A percentile compares a stretch with the other conserved stretches of the same genome.
These are phyloP conservation scores for Syrrhaptes paradoxus DNA, from an alignment of 2,113 vertebrate genomes.

Conservation along the genomic window DNA sequence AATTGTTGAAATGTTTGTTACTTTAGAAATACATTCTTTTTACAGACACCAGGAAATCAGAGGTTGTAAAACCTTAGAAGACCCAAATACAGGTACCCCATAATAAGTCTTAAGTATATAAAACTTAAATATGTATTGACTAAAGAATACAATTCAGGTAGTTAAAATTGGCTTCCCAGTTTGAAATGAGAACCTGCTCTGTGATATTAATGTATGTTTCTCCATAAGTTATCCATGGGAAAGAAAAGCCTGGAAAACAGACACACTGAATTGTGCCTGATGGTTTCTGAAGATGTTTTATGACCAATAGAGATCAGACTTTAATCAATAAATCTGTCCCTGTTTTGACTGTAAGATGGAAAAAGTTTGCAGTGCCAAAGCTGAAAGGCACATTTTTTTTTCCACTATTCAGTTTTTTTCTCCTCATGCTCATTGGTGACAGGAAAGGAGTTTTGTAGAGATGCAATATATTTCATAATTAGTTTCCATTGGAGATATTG, in stretches of 20 bases:
- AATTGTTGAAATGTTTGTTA: not conserved
- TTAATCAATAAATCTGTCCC: conserved; percentile 50
- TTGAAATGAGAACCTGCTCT: conserved; percentile 29
- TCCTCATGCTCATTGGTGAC: not conserved
- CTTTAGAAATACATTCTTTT: not conserved
- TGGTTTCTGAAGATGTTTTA: conserved; percentile 17
- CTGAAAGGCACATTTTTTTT: not conserved
- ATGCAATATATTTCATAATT: not conserved
- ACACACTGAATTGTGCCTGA: not conserved
- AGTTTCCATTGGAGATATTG: not conserved
- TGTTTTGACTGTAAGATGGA: conserved; percentile 1
- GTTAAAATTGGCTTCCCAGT: not conserved
- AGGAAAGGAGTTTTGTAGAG: not conserved
- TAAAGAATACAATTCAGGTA: not conserved
- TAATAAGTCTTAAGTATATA: not conserved
- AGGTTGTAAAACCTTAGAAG: not conserved
- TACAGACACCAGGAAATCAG: not conserved
- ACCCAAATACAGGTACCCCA: not conserved
- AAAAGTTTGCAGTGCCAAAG: conserved; percentile 11
- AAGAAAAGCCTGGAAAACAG: conserved; percentile 19
- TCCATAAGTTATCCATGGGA: not conserved
- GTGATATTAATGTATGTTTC: not conserved
- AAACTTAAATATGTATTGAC: not conserved
- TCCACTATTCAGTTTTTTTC: not conserved
- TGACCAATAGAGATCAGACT: conserved; percentile 22